Percentiles rank a stretch among this genome's conserved stretches.
Evolutionary conservation across 1,140 invertebrate genomes (phyloP).

Genomic region (Drosophila dunni): DNA sequence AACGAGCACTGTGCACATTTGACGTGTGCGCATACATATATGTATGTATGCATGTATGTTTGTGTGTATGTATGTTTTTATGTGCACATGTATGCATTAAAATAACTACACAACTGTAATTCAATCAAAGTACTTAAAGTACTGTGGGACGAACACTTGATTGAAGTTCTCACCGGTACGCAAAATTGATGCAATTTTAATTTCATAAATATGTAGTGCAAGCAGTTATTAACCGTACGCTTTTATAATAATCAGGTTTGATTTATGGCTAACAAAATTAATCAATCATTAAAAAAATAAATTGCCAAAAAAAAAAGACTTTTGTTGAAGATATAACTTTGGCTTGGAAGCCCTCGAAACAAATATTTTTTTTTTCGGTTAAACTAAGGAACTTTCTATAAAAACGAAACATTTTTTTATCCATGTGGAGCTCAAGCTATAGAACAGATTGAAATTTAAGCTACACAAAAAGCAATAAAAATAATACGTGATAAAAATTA

Average conservation of each 20-base stretch:
- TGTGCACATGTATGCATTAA: not conserved
- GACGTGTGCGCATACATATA: not conserved
- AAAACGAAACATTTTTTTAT: no score
- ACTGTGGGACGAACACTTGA: constrained; percentile 13
- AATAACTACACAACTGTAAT: constrained; percentile 16
- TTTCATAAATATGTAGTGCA: not conserved
- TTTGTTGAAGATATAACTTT: no score
- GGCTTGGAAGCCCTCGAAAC: no score
- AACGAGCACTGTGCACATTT: constrained; percentile 9
- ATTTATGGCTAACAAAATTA: not conserved
- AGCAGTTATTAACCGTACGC: not conserved
- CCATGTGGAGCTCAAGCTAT: no score
- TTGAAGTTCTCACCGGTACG: constrained; percentile 4
- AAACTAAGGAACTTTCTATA: no score
- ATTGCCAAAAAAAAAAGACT: no score
- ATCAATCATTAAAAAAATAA: no score
- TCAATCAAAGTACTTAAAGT: constrained; percentile 18
- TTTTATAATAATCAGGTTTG: not conserved
- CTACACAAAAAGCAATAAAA: no score
- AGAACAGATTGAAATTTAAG: no score
- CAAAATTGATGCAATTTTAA: not conserved
- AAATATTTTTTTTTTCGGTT: no score
- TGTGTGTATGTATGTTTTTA: not conserved
- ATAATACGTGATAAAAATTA: no score
- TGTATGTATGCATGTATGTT: no score